Conservation (phyloP, 2,113 vertebrate species). For the Nestor notabilis region DNA sequence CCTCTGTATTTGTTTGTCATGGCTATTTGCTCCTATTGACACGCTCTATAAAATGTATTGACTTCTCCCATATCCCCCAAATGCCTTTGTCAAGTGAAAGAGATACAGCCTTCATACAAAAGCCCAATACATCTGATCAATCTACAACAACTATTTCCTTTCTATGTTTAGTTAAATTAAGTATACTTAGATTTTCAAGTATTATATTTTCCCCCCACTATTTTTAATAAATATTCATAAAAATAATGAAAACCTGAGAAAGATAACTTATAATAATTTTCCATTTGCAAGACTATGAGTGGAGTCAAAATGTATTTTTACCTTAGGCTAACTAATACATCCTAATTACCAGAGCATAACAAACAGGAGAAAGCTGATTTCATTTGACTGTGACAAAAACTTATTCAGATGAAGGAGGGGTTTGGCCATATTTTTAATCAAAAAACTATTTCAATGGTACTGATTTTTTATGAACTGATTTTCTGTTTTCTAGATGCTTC, state of each 20-base stretch:
- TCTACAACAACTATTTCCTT: background rate
- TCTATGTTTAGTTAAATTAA: background rate
- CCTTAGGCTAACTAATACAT: background rate
- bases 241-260: background rate
- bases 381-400: background rate
- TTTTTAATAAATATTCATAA: background rate
- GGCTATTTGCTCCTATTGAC: background rate
- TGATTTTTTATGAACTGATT: background rate
- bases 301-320: background rate
- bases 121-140: background rate
- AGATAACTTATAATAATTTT: background rate
- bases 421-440: background rate
- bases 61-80: background rate
- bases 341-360: background rate
- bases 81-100: background rate
- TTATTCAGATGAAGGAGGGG: rapidly evolving
- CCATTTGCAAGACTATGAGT: background rate
- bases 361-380: background rate
- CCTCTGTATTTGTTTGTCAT: background rate
- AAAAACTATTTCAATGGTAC: background rate
- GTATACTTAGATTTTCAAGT: background rate
- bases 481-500: background rate
- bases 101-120: background rate
- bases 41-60: background rate
- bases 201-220: background rate